Conservation (phyloP, 2,113 vertebrate genomes). For the Nycticebus coucang region DNA sequence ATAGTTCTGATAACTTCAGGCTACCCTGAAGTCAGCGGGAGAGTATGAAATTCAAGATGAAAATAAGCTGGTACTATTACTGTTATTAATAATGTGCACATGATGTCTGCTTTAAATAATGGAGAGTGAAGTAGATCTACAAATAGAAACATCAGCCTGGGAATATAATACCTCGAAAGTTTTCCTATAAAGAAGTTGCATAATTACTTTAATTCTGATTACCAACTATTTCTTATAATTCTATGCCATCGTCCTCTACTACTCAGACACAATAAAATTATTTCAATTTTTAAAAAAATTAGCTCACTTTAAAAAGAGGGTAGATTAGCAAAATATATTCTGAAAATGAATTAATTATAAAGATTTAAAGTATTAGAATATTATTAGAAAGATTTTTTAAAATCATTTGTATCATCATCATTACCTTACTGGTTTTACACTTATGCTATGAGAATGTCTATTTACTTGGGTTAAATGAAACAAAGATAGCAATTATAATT, state of each 20-base stretch:
- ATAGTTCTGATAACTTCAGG: slow-evolving; percentile 31
- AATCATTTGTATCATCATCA: background rate
- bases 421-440: background rate
- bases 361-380: background rate
- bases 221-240: background rate
- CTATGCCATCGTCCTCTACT: background rate
- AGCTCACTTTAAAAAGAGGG: background rate
- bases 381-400: background rate
- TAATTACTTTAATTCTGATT: background rate
- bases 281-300: background rate
- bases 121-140: slow-evolving; percentile 4
- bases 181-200: background rate
- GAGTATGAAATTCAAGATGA: slow-evolving; percentile 9
- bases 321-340: background rate
- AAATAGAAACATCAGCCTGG: background rate
- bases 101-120: slow-evolving; percentile 28
- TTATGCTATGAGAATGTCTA: background rate
- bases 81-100: slow-evolving; percentile 25
- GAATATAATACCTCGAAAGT: slow-evolving; percentile 10
- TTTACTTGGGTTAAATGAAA: background rate
- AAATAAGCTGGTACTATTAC: slow-evolving; percentile 5
- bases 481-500: background rate
- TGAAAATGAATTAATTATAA: background rate
- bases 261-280: background rate
- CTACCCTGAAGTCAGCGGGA: background rate